Evolutionary conservation across 2,113 vertebrate genomes (phyloP).

Genomic region (Arenaria interpres): DNA sequence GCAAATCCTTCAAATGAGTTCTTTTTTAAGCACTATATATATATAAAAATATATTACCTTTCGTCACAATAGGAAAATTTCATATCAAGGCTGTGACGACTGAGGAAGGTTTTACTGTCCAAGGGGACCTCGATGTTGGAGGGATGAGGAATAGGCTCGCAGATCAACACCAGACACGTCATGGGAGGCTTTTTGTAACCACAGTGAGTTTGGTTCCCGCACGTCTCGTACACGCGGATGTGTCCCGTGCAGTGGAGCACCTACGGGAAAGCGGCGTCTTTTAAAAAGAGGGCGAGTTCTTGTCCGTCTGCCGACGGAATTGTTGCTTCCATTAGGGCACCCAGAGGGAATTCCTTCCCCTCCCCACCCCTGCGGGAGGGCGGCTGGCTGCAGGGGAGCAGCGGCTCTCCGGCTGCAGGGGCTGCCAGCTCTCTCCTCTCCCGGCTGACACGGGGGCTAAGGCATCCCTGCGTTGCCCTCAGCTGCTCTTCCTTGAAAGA

Average conservation of each 20-base stretch:
- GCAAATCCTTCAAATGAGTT: background rate
- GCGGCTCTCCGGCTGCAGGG: background rate
- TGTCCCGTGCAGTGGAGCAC: slow-evolving; percentile 95
- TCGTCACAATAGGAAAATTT: slow-evolving; percentile 99
- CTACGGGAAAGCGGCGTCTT: slow-evolving; percentile 55
- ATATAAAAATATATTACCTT: slow-evolving; percentile 76
- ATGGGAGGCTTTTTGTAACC: slow-evolving; percentile 86
- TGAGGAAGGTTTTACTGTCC: slow-evolving; percentile 98
- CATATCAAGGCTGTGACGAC: slow-evolving; percentile 98
- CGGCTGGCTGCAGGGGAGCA: background rate
- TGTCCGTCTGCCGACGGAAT: background rate
- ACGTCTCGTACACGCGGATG: slow-evolving; percentile 82
- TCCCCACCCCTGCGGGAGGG: background rate
- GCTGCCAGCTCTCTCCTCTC: background rate
- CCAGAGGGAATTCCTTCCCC: background rate
- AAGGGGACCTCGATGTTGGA: slow-evolving; percentile 96
- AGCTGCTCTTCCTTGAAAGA: background rate
- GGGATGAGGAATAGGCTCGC: slow-evolving; percentile 96
- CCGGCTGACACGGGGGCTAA: background rate
- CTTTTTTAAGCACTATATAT: background rate
- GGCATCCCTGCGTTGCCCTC: background rate
- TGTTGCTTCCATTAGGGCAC: background rate
- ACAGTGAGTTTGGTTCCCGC: slow-evolving; percentile 73
- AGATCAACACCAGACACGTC: slow-evolving; percentile 93
- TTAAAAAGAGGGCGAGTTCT: background rate